A percentile compares a stretch with the other conserved stretches of the same genome.
phyloP scores from a whole-genome alignment of 2,888 invertebrate genomes.

The Ormyrus pomaceus region DNA sequence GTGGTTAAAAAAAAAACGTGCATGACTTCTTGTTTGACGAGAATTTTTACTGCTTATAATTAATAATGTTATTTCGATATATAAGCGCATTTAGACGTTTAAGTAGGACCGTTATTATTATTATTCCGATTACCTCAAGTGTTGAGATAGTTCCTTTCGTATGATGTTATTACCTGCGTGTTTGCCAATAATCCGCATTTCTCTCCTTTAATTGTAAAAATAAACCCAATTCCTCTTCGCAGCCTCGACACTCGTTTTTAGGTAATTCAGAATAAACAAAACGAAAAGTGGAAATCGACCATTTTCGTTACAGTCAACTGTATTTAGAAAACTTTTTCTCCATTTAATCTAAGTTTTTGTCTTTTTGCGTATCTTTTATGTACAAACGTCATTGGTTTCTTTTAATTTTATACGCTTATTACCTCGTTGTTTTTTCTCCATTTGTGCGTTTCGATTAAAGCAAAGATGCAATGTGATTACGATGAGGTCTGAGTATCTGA shows the following conservation, averaged over 20 bases:
- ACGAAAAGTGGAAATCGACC: constrained; percentile 16
- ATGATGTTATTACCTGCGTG: constrained; percentile 29
- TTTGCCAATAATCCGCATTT: constrained; percentile 32
- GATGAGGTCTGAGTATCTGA: not conserved
- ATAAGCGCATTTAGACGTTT: constrained; percentile 52
- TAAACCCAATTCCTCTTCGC: constrained; percentile 10
- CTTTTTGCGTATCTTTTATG: constrained; percentile 28
- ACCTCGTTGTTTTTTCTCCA: constrained; percentile 37
- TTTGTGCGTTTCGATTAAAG: constrained; percentile 20
- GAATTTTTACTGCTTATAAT: constrained; percentile 57
- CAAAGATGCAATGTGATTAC: constrained; percentile 35
- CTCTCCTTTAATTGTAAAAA: constrained; percentile 8
- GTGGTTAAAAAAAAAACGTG: constrained; percentile 52
- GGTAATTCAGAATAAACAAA: constrained; percentile 43
- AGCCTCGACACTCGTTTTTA: constrained; percentile 45
- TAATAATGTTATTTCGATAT: constrained; percentile 47
- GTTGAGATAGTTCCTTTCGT: constrained; percentile 71
- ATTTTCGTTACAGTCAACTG: constrained; percentile 37
- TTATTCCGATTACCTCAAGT: constrained; percentile 71
- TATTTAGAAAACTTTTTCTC: constrained; percentile 28
- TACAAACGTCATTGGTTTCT: constrained; percentile 50
- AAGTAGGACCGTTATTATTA: constrained; percentile 63
- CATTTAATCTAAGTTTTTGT: constrained; percentile 35
- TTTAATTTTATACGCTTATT: constrained; percentile 53
- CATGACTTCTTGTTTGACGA: constrained; percentile 66